Conservation (phyloP, 64 coral and sea anemone genomes). For the Catalaphyllia jardinei region DNA sequence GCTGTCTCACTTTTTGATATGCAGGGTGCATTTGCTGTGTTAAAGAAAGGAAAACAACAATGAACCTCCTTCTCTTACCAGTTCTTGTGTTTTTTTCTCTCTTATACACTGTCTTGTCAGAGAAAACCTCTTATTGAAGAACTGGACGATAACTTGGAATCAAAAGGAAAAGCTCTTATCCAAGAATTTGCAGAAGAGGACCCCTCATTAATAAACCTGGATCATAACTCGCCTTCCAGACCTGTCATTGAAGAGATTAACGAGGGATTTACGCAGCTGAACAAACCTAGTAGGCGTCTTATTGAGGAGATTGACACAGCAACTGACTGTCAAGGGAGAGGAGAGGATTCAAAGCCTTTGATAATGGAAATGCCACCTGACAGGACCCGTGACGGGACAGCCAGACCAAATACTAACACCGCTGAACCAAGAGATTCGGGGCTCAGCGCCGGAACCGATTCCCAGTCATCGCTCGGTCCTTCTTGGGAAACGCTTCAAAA, state of each 20-base stretch:
- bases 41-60: too few species aligned
- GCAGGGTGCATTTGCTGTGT: too few species aligned
- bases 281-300: constrained; percentile 13
- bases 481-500: constrained; percentile 53
- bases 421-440: neutral
- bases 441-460: neutral
- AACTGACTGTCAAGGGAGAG: neutral
- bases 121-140: constrained; percentile 49
- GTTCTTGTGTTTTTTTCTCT: neutral
- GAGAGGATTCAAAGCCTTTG: neutral
- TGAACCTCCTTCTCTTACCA: too few species aligned
- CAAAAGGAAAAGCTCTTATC: neutral
- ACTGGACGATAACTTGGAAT: neutral
- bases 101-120: neutral
- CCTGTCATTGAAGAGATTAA: constrained; percentile 15
- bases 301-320: constrained; percentile 49
- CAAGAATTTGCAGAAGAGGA: constrained; percentile 6
- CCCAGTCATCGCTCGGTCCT: neutral
- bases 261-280: constrained; percentile 18
- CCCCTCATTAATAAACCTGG: neutral
- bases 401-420: neutral
- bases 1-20: too few species aligned
- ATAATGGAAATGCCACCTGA: neutral
- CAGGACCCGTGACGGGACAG: too few species aligned
- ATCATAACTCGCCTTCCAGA: neutral